Conservation (phyloP, 2,888 invertebrate species). For the Erannis defoliaria region DNA sequence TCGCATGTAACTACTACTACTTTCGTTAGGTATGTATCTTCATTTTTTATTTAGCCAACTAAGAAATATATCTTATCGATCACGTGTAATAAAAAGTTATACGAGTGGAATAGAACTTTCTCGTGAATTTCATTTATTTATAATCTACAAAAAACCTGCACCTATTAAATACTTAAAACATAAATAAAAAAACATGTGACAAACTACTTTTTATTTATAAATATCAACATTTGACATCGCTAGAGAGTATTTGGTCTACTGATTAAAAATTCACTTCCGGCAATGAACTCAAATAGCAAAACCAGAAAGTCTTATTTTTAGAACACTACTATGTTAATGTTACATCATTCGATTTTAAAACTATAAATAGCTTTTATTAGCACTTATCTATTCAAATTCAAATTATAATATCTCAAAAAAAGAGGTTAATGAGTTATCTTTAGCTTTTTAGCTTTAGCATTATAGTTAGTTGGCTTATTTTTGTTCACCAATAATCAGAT, state of each 20-base stretch:
- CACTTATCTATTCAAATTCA: not conserved
- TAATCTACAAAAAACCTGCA: not conserved
- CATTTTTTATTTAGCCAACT: too few relatives aligned
- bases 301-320: not conserved
- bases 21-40: too few relatives aligned
- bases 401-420: too few relatives aligned
- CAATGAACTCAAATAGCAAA: not conserved
- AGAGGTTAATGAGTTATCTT: too few relatives aligned
- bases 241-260: not conserved
- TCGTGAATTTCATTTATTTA: not conserved
- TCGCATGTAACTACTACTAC: too few relatives aligned
- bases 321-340: not conserved
- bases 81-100: too few relatives aligned
- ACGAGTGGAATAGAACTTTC: not conserved
- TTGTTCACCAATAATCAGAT: too few relatives aligned
- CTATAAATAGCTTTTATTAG: not conserved
- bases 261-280: not conserved
- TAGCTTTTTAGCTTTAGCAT: too few relatives aligned
- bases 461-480: too few relatives aligned
- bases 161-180: too few relatives aligned
- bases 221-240: not conserved
- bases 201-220: not conserved
- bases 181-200: not conserved
- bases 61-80: too few relatives aligned
- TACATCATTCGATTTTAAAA: not conserved